Conservation (phyloP, 2,888 invertebrate genomes). For the Labia minor region DNA sequence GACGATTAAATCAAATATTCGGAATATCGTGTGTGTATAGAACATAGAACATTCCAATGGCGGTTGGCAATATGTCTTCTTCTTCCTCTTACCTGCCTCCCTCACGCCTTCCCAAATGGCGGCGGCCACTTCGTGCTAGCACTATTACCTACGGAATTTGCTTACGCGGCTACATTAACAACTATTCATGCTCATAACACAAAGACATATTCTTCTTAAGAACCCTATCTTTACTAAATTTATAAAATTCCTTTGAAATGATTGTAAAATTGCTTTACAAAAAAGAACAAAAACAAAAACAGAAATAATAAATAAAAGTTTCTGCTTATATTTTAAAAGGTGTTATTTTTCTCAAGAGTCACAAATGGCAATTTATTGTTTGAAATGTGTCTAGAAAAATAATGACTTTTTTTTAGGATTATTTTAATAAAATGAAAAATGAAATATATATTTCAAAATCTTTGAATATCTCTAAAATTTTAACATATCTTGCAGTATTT, state of each 20-base stretch:
- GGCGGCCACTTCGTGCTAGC: slow-evolving; percentile 1
- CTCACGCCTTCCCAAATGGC: too few relatives aligned
- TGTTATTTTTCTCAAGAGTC: not conserved
- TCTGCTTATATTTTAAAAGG: not conserved
- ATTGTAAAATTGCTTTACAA: not conserved
- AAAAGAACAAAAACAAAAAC: too few relatives aligned
- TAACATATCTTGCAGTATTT: too few relatives aligned
- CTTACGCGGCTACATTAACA: not conserved
- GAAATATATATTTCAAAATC: too few relatives aligned
- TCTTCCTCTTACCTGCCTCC: too few relatives aligned
- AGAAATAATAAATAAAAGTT: not conserved
- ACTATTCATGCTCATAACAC: not conserved
- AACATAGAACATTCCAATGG: not conserved
- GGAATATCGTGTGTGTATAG: not conserved
- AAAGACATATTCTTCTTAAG: not conserved
- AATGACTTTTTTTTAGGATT: too few relatives aligned
- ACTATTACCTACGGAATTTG: slow-evolving; percentile 5
- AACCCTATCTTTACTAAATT: not conserved
- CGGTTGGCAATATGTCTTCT: not conserved
- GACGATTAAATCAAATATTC: slow-evolving; percentile 13
- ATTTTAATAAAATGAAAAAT: too few relatives aligned
- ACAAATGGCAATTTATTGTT: not conserved
- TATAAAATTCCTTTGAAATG: not conserved
- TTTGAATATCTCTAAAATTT: too few relatives aligned
- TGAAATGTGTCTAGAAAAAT: too few relatives aligned